A percentile compares a stretch with the other conserved stretches of the same genome.
phyloP scores from a whole-genome alignment of 2,797 vertebrate genomes.

The Lacerta agilis region DNA sequence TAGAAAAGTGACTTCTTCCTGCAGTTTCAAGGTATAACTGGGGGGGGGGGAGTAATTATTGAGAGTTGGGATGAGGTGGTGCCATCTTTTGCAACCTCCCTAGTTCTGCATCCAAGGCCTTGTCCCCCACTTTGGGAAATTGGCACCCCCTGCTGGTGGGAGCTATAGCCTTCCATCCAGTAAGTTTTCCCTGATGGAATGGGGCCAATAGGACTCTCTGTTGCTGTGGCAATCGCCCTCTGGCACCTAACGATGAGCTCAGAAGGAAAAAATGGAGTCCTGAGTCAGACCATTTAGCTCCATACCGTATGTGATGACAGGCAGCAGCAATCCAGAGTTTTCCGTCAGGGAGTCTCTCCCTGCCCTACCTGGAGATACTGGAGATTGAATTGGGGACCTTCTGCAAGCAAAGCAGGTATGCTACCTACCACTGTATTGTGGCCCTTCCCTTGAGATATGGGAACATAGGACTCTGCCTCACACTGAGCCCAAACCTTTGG shows the following conservation, averaged over 20 bases:
- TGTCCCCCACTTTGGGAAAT: background rate
- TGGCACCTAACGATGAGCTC: accelerated
- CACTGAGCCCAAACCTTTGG: too few species aligned
- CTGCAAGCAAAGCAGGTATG: too few species aligned
- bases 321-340: background rate
- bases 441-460: too few species aligned
- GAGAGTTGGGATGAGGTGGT: conserved; percentile 7
- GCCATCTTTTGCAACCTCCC: accelerated
- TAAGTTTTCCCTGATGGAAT: background rate
- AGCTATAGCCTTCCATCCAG: conserved; percentile 3
- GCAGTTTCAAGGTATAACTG: background rate
- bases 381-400: too few species aligned
- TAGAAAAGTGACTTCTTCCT: conserved; percentile 27
- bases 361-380: too few species aligned
- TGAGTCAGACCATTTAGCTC: background rate
- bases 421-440: too few species aligned
- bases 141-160: conserved; percentile 44
- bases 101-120: background rate
- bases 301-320: background rate
- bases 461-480: too few species aligned
- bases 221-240: background rate
- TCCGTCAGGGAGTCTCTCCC: background rate
- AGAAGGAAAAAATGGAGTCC: background rate
- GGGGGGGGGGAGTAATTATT: accelerated
- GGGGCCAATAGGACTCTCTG: background rate